Evolutionary conservation across 2,888 invertebrate genomes (phyloP).

Genomic region (Autographa gamma): DNA sequence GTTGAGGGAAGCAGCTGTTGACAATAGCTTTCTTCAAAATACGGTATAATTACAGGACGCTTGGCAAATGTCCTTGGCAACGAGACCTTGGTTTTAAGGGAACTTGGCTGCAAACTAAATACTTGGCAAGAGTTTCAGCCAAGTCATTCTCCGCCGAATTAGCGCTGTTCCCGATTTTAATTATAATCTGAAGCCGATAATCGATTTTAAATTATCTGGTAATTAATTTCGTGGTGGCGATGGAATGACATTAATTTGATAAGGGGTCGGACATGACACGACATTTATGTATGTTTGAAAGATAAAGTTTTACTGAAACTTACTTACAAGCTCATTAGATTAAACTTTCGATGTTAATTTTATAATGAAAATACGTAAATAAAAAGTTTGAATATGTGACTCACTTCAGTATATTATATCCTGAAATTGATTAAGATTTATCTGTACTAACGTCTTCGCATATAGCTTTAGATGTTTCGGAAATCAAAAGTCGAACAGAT

Average conservation of each 20-base stretch:
- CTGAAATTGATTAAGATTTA: no score
- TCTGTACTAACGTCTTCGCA: no score
- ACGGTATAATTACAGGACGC: slow-evolving; percentile 37
- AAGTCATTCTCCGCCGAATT: slow-evolving; percentile 38
- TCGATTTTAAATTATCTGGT: slow-evolving; percentile 55
- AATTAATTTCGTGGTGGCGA: slow-evolving; percentile 49
- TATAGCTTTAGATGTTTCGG: no score
- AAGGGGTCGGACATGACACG: slow-evolving; percentile 16
- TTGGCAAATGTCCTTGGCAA: slow-evolving; percentile 17
- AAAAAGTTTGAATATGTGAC: no score
- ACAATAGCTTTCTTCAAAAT: slow-evolving; percentile 46
- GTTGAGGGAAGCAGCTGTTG: slow-evolving; percentile 51
- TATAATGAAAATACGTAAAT: no score
- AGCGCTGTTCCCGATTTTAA: slow-evolving; percentile 47
- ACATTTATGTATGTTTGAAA: slow-evolving; percentile 23
- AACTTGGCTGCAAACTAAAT: slow-evolving; percentile 32
- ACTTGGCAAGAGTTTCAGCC: slow-evolving; percentile 38
- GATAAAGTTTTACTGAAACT: background rate
- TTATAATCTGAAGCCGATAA: slow-evolving; percentile 48
- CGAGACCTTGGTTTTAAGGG: slow-evolving; percentile 25
- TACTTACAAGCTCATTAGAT: no score
- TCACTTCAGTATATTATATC: no score
- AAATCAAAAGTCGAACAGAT: no score
- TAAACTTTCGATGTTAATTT: no score
- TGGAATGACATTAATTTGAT: slow-evolving; percentile 33